Base-by-base conservation (phyloP, 2,113 vertebrate species). In the Gracilinanus agilis region DNA sequence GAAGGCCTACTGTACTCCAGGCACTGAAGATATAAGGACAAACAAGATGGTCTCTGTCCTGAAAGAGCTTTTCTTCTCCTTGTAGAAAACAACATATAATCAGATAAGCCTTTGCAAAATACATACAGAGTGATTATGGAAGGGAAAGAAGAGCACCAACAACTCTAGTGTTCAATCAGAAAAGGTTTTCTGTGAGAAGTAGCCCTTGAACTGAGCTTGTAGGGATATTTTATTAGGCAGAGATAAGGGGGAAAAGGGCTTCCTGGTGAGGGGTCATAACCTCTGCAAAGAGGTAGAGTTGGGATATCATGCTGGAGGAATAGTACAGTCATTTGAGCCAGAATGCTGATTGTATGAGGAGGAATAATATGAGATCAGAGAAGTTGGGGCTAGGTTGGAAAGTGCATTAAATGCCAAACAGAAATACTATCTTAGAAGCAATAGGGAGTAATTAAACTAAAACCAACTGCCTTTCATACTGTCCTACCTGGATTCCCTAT, bases 171-270 rank as follows among this genome's bases (percentile, higher is more conserved):
- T 34, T 67, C 58, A 61, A 23, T 40, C 16, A 40, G 19, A 1
- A 83, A 83, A 83, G 67, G 6, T 19, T 83, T 83, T 6, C 67
- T 83, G n/a, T 40, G 40, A 16, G 67, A 83, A n/a, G 19, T 40
- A 0, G 19, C 67, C n/a, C n/a, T 83, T 83, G 67, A 67, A 0
- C 29, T 34, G 58, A 67, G 29, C 12, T 67, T 67, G 58, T 27
- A 67, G 11, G 58, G 29, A 27, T 27, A 58, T 58, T 58, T 58
- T 67, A 56, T 19, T 16, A 83, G 34, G 34, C 16, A 75, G 67
- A 40, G 4, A 8, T 40, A 19, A 83, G 19, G 19, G 0, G 19
- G 0, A 9, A 16, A 3, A 40, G 16, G 34, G 29, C 13, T n/a
- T 75, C 61, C 29, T n/a, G 61, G 61, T 34, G n/a, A 75, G 61